These are phyloP conservation scores for Erebia epiphron DNA, from an alignment of 2,888 invertebrate species.

Conservation along the genomic window DNA sequence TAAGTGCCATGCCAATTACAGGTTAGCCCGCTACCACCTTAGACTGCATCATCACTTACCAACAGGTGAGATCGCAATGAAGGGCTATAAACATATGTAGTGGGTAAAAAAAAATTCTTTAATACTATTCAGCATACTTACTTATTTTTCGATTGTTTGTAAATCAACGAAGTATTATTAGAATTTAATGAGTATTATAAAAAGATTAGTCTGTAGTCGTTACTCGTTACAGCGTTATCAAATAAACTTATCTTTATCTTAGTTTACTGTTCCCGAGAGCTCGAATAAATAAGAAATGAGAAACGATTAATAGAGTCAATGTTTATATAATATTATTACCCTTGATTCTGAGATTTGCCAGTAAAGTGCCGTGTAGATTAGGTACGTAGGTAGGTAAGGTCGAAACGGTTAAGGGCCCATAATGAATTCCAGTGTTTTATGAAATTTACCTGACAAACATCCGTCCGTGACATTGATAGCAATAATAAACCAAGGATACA, in stretches of 20 bases:
- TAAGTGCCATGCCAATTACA: too few relatives aligned
- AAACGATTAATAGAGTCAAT: constrained; percentile 26
- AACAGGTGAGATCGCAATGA: too few relatives aligned
- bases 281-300: constrained; percentile 29
- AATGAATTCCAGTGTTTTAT: constrained; percentile 42
- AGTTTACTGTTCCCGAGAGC: constrained; percentile 20
- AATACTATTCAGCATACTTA: too few relatives aligned
- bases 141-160: background rate
- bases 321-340: constrained; percentile 26
- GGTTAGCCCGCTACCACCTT: too few relatives aligned
- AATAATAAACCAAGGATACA: background rate
- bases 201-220: background rate
- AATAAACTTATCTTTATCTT: constrained; percentile 30
- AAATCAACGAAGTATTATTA: background rate
- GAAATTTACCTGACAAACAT: constrained; percentile 34
- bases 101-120: too few relatives aligned
- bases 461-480: background rate
- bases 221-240: constrained; percentile 28
- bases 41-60: too few relatives aligned
- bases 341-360: constrained; percentile 18
- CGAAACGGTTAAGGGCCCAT: constrained; percentile 29
- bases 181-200: background rate
- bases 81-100: too few relatives aligned
- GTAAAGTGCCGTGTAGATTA: constrained; percentile 14
- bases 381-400: constrained; percentile 1